These are phyloP conservation scores for Mantis religiosa DNA, from an alignment of 2,888 invertebrate species.

Conservation along the genomic window DNA sequence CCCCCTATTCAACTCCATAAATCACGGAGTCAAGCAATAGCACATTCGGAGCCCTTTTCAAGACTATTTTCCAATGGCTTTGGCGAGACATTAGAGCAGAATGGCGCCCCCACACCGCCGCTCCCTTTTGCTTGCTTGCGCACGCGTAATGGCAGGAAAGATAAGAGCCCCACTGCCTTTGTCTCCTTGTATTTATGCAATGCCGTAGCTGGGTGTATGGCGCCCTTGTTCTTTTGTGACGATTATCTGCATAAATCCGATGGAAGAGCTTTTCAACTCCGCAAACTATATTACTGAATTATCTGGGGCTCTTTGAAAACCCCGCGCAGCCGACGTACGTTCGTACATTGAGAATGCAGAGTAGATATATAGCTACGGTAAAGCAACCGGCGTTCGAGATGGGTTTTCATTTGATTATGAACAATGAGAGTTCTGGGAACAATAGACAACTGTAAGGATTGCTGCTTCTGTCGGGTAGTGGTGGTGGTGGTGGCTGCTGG, in stretches of 20 bases:
- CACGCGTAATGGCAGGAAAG: constrained; percentile 30
- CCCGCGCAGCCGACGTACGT: constrained; percentile 18
- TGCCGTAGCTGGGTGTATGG: constrained; percentile 27
- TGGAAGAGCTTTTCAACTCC: constrained; percentile 34
- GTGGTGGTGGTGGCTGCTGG: background rate
- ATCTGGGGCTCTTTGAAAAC: constrained; percentile 32
- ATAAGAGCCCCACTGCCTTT: constrained; percentile 30
- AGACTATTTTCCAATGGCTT: constrained; percentile 30
- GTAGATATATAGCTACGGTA: constrained; percentile 21
- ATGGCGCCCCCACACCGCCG: background rate
- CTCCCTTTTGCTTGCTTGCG: constrained; percentile 20
- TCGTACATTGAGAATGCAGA: constrained; percentile 23
- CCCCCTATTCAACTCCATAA: constrained; percentile 18
- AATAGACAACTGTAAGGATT: constrained; percentile 34
- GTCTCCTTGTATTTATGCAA: constrained; percentile 33
- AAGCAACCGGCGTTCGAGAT: constrained; percentile 20
- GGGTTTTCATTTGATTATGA: constrained; percentile 34
- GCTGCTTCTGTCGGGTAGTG: constrained; percentile 12
- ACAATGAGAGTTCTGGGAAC: constrained; percentile 32
- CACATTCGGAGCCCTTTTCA: constrained; percentile 25
- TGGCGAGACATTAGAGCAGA: constrained; percentile 26
- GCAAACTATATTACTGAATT: constrained; percentile 35
- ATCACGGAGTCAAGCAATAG: constrained; percentile 31
- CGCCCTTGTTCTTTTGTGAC: constrained; percentile 33
- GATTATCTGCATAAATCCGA: constrained; percentile 35